Evolutionary conservation across 1,140 invertebrate species (phyloP).

Genomic region (Goniozus legneri): DNA sequence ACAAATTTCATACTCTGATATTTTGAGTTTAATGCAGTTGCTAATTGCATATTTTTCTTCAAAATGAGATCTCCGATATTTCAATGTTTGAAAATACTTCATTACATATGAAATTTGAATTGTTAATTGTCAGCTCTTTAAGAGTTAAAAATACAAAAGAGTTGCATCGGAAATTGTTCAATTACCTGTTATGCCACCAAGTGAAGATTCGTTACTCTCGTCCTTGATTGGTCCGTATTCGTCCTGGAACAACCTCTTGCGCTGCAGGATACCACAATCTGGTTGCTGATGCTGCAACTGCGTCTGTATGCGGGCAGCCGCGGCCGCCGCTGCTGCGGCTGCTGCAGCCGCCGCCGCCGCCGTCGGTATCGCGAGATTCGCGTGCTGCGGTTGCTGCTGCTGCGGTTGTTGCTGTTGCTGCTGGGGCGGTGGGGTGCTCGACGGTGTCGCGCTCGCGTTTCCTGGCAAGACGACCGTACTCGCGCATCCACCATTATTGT

Average conservation of each 20-base stretch:
- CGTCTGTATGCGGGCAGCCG: slow-evolving; percentile 41
- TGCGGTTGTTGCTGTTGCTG: slow-evolving; percentile 39
- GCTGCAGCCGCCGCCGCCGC: slow-evolving; percentile 39
- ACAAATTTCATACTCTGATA: no score
- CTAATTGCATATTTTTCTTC: no score
- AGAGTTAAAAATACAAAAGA: no score
- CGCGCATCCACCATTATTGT: slow-evolving; percentile 43
- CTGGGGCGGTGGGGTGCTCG: slow-evolving; percentile 41
- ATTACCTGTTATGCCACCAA: slow-evolving; percentile 28
- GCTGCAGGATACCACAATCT: slow-evolving; percentile 37
- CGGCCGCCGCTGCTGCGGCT: slow-evolving; percentile 26
- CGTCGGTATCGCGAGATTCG: slow-evolving; percentile 32
- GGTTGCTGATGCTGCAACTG: slow-evolving; percentile 41
- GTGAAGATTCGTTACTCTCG: slow-evolving; percentile 35
- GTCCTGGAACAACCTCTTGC: slow-evolving; percentile 40
- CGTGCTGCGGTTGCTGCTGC: slow-evolving; percentile 37
- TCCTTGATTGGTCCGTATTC: slow-evolving; percentile 37
- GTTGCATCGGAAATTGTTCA: no score
- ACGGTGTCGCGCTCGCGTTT: slow-evolving; percentile 33
- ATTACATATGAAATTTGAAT: no score
- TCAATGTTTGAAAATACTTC: no score
- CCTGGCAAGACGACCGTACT: slow-evolving; percentile 35
- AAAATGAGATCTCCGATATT: no score
- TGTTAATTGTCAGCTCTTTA: no score
- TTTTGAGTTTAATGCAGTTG: no score